Evolutionary conservation across 2,797 vertebrate species (phyloP), one percentile per base, ranked within the genome.

Genomic region (Triplophysa yarkandensis): DNA sequence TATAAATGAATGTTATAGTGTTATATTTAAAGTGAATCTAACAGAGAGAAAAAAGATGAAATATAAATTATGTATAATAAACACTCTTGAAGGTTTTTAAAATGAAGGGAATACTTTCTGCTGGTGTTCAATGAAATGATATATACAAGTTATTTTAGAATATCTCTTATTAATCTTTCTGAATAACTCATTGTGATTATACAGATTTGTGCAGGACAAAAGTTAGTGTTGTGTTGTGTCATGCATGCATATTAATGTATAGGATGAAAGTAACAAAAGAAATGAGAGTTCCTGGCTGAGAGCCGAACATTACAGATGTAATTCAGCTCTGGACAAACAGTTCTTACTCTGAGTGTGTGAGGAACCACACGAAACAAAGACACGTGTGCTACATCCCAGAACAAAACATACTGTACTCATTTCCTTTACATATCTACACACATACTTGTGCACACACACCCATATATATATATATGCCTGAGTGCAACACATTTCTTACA

Each of bases 231-330:
- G 1, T 36, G 16, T 19, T 44, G 7, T 52, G 7, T n/a, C 27
- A 71, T 28, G 7, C 36, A 41, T 28, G 27, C 36, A 66, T n/a
- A 30, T 62, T 54, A 39, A 34, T 39, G 28, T 28, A 67, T 55
- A 7, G 5, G 39, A 5, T 66, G 67, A 79, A 76, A 44, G 10
- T 17, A 76, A 27, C 43, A 57, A 75, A 62, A 57, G n/a, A 19
- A 65, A 17, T 68, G 36, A 69, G 69, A 16, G 17, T 14, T 77
- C 43, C 73, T 87, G 88, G 83, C 78, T 2, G 30, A 52, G 52
- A 55, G 84, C 86, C 89, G 85, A 44, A 74, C 58, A 60, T 64
- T 77, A 65, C 77, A 68, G 83, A 81, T 17, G 60, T 80, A 80
- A 25, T 55, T 23, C 57, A 58, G 61, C 54, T 25, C 85, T 78